Percentiles rank a stretch among this genome's conserved stretches.
phyloP scores from a whole-genome alignment of 2,797 vertebrate species.

The Adrianichthys oophorus region DNA sequence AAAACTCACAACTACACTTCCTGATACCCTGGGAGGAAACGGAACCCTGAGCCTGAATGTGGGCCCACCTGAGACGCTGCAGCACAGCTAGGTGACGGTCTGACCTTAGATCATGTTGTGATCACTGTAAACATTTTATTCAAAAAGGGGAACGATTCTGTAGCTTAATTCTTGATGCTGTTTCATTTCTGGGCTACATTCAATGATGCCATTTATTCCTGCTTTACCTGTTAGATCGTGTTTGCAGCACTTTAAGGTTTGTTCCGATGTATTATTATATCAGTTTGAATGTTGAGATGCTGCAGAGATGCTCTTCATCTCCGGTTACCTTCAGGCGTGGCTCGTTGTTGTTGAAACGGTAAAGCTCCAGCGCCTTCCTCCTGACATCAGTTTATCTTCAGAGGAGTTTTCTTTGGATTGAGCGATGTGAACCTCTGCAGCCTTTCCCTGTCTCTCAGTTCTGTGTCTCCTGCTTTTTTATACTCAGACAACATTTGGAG shows the following conservation, averaged over 20 bases:
- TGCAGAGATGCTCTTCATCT: constrained; percentile 22
- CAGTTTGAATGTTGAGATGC: constrained; percentile 18
- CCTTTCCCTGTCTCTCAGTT: constrained; percentile 8
- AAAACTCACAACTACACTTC: background rate
- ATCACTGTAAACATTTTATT: too few species aligned
- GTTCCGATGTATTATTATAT: constrained; percentile 31
- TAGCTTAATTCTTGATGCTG: too few species aligned
- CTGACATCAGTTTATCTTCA: constrained; percentile 28
- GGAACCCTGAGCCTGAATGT: background rate
- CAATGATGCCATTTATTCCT: too few species aligned
- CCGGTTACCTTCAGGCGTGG: constrained; percentile 18
- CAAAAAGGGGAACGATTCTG: too few species aligned
- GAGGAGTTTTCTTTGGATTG: constrained; percentile 16
- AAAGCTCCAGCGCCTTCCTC: constrained; percentile 16
- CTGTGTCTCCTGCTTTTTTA: constrained; percentile 14
- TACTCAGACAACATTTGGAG: constrained; percentile 6
- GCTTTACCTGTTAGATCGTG: background rate
- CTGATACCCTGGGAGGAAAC: background rate
- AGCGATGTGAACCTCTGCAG: constrained; percentile 4
- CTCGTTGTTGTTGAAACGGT: constrained; percentile 20
- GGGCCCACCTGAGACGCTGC: constrained; percentile 13
- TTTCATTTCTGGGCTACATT: too few species aligned
- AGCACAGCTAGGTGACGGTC: background rate
- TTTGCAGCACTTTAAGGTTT: background rate
- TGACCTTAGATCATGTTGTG: constrained; percentile 15